Evolutionary conservation across 23 tunicate genomes (phyloP), one percentile per base, ranked within the genome.

Genomic region (Botrylloides violaceus): DNA sequence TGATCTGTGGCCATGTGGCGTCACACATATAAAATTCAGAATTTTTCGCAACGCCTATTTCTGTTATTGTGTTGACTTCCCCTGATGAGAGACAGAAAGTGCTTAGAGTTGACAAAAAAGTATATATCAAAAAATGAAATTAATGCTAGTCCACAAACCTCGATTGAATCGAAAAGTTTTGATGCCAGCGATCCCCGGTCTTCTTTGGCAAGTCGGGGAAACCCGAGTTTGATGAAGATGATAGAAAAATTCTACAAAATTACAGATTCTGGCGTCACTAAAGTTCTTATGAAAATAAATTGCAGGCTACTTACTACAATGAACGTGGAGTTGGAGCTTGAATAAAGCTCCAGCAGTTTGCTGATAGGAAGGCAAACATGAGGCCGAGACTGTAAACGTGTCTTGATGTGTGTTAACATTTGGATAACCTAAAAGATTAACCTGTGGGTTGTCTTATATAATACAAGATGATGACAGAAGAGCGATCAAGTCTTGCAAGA

Each of bases 141-240:
- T n/a, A 60, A 23, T 60, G 18, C 26, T 60, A 1, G 24, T 23
- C 65, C 21, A 20, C 20, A 0, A 32, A 88, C 96, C 78, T 88
- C 77, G 1, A 88, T 20, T 3, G 87, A 77, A 36, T 70, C 27
- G 29, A 88, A 88, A 34, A 88, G 39, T 3, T 32, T 23, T 29
- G 96, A 84, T 57, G 71, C 77, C 20, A 82, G 38, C 32, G 60
- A 36, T 7, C 33, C 70, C 61, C 49, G 68, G 27, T 88, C 79
- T 18, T 72, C 80, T 0, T 21, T 64, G 29, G 75, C 2, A 2
- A 88, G 53, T 39, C 96, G 76, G 34, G 77, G 84, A 61, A 66
- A 81, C 22, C 96, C 96, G 56, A 70, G 73, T 36, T 88, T 82
- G 53, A 88, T 72, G 49, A 81, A 88, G 31, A 85, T 77, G 20